Evolutionary conservation across 2,888 invertebrate species (phyloP).

Genomic region (Macrosiphum euphorbiae): DNA sequence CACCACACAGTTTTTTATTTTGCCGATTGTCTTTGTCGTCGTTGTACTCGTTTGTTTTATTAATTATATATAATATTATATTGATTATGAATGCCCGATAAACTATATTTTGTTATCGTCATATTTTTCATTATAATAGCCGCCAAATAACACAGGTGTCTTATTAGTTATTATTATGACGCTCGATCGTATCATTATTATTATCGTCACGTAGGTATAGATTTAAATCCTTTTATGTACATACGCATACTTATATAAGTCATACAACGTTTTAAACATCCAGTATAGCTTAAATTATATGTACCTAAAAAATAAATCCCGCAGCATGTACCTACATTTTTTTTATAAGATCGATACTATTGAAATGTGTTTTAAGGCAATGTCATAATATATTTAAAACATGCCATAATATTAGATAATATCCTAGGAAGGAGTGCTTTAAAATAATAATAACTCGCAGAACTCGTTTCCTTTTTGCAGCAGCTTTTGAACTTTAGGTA

Average conservation of each 20-base stretch:
- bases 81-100: background rate
- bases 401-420: background rate
- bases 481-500: background rate
- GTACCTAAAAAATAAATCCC: background rate
- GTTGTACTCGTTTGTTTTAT: slow-evolving; percentile 28
- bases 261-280: background rate
- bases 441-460: background rate
- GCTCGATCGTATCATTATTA: background rate
- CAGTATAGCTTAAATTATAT: background rate
- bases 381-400: background rate
- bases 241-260: background rate
- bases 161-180: background rate
- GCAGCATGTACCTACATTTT: background rate
- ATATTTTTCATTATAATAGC: background rate
- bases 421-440: background rate
- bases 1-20: background rate
- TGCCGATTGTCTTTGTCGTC: background rate
- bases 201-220: background rate
- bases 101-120: background rate
- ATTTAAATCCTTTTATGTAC: background rate
- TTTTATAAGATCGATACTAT: background rate
- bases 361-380: background rate
- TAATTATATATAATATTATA: background rate
- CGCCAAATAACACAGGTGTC: background rate
- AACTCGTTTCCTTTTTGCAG: background rate